These are phyloP conservation scores for Acanthis flammea DNA, from an alignment of 2,797 vertebrate species.

Conservation along the genomic window DNA sequence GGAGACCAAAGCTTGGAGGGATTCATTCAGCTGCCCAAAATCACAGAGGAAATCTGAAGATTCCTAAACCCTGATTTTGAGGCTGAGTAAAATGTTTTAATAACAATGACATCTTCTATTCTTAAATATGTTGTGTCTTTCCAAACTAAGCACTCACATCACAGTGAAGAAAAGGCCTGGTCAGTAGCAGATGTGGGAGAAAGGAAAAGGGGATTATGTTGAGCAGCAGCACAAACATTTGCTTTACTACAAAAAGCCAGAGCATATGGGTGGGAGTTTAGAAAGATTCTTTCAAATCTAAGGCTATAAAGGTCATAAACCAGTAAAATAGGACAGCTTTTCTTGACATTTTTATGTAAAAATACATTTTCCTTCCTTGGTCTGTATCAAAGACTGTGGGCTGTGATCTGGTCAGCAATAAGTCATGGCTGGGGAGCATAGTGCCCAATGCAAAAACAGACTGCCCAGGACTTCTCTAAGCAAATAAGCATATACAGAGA, in stretches of 20 bases:
- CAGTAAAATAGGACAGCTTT: neutral
- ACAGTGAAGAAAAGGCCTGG: conserved; percentile 3
- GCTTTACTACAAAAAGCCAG: conserved; percentile 22
- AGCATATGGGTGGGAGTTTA: conserved; percentile 35
- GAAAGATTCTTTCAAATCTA: conserved; percentile 46
- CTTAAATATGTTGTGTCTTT: neutral
- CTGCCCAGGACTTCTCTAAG: conserved; percentile 7
- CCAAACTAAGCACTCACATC: neutral
- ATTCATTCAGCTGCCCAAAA: neutral
- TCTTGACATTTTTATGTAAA: neutral
- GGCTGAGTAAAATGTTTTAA: neutral
- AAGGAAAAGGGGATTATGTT: conserved; percentile 47
- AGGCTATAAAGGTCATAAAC: conserved; percentile 8
- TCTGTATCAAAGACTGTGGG: neutral
- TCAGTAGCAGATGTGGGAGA: conserved; percentile 34
- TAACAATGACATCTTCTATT: neutral
- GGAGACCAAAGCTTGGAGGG: neutral
- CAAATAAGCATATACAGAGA: neutral
- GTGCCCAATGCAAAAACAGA: neutral
- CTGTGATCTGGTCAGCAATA: neutral
- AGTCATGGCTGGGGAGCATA: neutral
- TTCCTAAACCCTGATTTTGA: neutral
- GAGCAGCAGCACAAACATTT: conserved; percentile 53
- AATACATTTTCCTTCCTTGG: neutral
- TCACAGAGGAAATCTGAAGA: neutral